These are phyloP conservation scores for Mythimna impura DNA, from an alignment of 2,888 invertebrate genomes.

Conservation along the genomic window DNA sequence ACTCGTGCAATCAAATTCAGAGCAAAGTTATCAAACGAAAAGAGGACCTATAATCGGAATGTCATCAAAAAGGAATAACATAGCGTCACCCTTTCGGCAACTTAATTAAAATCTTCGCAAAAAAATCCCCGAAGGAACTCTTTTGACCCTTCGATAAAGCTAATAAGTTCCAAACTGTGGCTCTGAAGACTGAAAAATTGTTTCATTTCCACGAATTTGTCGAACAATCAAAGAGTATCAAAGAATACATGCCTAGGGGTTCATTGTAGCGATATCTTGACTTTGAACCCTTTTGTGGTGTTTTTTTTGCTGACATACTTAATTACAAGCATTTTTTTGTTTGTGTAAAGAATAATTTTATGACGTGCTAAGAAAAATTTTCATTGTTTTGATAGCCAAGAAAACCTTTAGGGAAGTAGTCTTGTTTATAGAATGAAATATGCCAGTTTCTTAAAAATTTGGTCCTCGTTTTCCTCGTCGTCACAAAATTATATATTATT, in stretches of 20 bases:
- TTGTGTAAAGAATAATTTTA: constrained; percentile 13
- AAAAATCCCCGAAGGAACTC: constrained; percentile 56
- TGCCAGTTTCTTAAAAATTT: background rate
- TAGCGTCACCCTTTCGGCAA: constrained; percentile 81
- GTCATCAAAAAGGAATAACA: constrained; percentile 88
- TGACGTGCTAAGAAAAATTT: constrained; percentile 1
- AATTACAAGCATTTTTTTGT: constrained; percentile 32
- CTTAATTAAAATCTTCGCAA: constrained; percentile 83
- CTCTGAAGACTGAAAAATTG: constrained; percentile 57
- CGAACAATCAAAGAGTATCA: constrained; percentile 59
- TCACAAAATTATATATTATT: constrained; percentile 3
- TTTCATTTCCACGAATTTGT: constrained; percentile 57
- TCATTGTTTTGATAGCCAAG: background rate
- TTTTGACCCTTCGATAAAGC: constrained; percentile 60
- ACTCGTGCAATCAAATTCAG: constrained; percentile 76
- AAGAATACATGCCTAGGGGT: constrained; percentile 52
- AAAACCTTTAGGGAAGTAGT: background rate
- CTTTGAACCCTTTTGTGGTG: constrained; percentile 58
- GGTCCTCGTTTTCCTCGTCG: background rate
- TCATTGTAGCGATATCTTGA: constrained; percentile 49
- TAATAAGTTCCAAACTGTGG: constrained; percentile 61
- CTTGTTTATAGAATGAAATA: background rate
- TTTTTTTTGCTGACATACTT: constrained; percentile 40
- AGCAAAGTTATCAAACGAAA: constrained; percentile 76
- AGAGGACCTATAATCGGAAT: constrained; percentile 84